Conservation (phyloP, 2,888 invertebrate species). For the Dendrolimus houi region DNA sequence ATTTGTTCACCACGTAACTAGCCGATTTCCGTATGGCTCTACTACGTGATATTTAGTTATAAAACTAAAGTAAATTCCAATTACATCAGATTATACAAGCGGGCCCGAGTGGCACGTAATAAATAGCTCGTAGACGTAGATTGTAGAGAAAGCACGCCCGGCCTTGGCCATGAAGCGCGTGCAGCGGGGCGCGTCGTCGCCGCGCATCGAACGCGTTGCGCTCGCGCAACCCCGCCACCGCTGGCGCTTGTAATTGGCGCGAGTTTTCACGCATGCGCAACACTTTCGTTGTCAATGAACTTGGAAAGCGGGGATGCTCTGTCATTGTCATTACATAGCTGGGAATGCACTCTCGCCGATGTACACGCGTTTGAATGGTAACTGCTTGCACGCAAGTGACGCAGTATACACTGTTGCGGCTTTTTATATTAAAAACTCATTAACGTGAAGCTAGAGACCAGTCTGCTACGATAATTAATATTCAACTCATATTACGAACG, state of each 20-base stretch:
- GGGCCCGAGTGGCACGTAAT: constrained; percentile 44
- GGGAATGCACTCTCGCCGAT: constrained; percentile 71
- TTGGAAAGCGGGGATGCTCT: constrained; percentile 71
- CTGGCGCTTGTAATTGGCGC: constrained; percentile 46
- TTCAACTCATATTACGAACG: too few relatives aligned
- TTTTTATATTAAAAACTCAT: too few relatives aligned
- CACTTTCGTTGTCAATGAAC: constrained; percentile 75
- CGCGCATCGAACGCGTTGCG: constrained; percentile 25
- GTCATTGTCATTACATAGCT: constrained; percentile 66
- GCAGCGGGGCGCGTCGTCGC: constrained; percentile 31
- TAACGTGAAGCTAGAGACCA: too few relatives aligned
- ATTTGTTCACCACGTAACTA: too few relatives aligned
- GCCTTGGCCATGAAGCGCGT: constrained; percentile 68
- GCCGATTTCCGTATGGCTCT: too few relatives aligned
- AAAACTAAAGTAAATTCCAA: constrained; percentile 38
- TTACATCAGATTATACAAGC: constrained; percentile 56
- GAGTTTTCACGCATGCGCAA: constrained; percentile 67
- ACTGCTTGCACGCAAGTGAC: constrained; percentile 44
- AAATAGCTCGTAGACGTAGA: constrained; percentile 36
- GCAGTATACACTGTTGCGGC: constrained; percentile 27
- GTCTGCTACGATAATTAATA: too few relatives aligned
- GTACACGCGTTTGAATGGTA: constrained; percentile 37
- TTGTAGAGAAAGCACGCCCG: constrained; percentile 61
- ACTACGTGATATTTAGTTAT: not conserved
- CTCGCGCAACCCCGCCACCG: constrained; percentile 15